Evolutionary conservation across 2,113 vertebrate genomes (phyloP).

Genomic region (Varanus salvator): DNA sequence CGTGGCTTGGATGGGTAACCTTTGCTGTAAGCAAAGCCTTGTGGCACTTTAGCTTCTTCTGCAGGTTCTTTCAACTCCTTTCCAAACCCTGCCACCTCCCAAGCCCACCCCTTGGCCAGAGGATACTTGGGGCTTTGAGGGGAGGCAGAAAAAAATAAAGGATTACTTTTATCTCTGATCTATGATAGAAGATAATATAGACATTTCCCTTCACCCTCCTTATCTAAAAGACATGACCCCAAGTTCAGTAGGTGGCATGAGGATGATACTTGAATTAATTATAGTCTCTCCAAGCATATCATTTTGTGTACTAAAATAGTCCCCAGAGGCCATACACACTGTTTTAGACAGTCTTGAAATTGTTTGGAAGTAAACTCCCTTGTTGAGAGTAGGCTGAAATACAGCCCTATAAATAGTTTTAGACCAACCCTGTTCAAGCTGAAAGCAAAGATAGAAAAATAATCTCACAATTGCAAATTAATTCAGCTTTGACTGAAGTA

Average conservation of each 20-base stretch:
- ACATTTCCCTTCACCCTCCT: too few relatives aligned
- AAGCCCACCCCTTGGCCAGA: too few relatives aligned
- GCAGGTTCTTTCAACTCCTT: too few relatives aligned
- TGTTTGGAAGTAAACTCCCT: constrained; percentile 40
- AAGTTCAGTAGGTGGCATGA: background rate
- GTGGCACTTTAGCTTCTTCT: too few relatives aligned
- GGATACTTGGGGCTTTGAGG: too few relatives aligned
- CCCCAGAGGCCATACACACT: background rate
- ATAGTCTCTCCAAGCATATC: background rate
- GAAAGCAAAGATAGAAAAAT: constrained; percentile 42
- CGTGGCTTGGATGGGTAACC: too few relatives aligned
- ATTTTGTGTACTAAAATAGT: background rate
- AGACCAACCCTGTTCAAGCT: background rate
- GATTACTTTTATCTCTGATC: too few relatives aligned
- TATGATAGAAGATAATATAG: too few relatives aligned
- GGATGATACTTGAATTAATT: background rate
- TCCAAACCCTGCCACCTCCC: too few relatives aligned
- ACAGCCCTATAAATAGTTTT: constrained; percentile 24
- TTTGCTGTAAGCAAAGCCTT: too few relatives aligned
- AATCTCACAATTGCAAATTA: constrained; percentile 53
- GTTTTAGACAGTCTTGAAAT: constrained; percentile 30
- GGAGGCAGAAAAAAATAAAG: too few relatives aligned
- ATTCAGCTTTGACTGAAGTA: constrained; percentile 54
- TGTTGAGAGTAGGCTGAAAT: constrained; percentile 4
- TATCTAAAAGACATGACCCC: background rate